Conservation (phyloP, 1,140 invertebrate species). For the Notospermus geniculatus region DNA sequence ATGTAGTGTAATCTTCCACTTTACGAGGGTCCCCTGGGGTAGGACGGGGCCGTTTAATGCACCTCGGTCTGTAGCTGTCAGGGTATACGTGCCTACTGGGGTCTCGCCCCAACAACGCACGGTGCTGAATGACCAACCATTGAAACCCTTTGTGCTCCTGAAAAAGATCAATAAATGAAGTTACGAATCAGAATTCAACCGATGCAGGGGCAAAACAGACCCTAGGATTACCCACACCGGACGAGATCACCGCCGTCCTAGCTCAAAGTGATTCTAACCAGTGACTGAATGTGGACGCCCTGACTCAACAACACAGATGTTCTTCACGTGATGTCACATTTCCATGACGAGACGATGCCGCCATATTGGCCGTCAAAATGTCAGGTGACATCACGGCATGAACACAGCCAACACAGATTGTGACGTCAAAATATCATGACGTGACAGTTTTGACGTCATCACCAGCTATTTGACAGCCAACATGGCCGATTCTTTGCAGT, state of each 20-base stretch:
- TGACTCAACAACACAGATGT: not conserved
- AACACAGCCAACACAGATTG: no score
- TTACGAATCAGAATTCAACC: not conserved
- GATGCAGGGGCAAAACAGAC: not conserved
- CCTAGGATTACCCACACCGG: not conserved
- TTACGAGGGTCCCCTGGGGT: not conserved
- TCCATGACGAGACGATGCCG: no score
- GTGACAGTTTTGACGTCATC: no score
- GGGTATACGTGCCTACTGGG: conserved; percentile 41
- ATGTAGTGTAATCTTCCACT: not conserved
- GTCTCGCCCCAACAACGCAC: conserved; percentile 54
- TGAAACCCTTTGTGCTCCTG: conserved; percentile 44
- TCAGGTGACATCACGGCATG: no score
- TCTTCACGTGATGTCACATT: no score
- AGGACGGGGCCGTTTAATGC: not conserved
- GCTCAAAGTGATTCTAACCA: not conserved
- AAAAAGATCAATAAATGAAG: conserved; percentile 15
- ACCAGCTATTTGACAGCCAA: no score
- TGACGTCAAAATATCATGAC: no score
- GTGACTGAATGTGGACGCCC: not conserved
- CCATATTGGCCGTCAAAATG: no score
- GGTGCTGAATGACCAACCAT: conserved; percentile 50
- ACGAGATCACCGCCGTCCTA: not conserved
- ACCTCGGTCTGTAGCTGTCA: conserved; percentile 43
- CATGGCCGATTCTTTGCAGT: no score